Evolutionary conservation across 2,113 vertebrate species (phyloP), one percentile per base, ranked within the genome.

Genomic region (Calypte anna): DNA sequence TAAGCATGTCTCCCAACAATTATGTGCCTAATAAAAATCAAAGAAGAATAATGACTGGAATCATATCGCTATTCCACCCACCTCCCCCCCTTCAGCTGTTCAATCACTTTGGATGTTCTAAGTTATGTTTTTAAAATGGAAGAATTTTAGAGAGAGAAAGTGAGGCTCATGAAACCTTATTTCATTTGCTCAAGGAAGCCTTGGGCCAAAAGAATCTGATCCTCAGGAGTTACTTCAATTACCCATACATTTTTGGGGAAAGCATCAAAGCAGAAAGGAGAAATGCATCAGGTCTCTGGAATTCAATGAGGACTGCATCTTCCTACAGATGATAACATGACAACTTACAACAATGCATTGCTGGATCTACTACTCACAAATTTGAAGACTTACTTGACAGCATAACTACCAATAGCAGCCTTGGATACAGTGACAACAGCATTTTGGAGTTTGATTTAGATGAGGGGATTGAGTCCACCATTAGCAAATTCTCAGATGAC

Each of bases 101-200:
- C 8, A 11, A n/a, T 51, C 5, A 59, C 30, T 72, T 57, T 53
- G 7, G 2, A 69, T 53, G 19, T 82, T 68, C 6, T 43, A 85
- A 70, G 12, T 77, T 48, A 53, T 78, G 4, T 12, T 93, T 78
- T 80, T 19, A 61, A 86, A 38, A 63, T 36, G 2, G 57, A 85
- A 36, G 6, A 76, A 82, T 61, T 68, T 38, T 23, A 43, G 44
- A 57, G 5, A 53, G 62, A 82, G 18, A 76, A 57, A 19, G 23
- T 0, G 0, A 58, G 5, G 10, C 4, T 54, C 31, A 67, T 21
- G 27, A 63, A 82, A 31, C 6, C 1, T 75, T 91, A 31, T 6
- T 58, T 79, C 14, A 38, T 15, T 6, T 89, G 27, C 38, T 91
- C 12, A 59, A 14, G 43, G 20, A 86, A 75, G 6, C 33, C 31